Base-by-base conservation (phyloP, 2,113 vertebrate species). In the Poecilia latipinna region DNA sequence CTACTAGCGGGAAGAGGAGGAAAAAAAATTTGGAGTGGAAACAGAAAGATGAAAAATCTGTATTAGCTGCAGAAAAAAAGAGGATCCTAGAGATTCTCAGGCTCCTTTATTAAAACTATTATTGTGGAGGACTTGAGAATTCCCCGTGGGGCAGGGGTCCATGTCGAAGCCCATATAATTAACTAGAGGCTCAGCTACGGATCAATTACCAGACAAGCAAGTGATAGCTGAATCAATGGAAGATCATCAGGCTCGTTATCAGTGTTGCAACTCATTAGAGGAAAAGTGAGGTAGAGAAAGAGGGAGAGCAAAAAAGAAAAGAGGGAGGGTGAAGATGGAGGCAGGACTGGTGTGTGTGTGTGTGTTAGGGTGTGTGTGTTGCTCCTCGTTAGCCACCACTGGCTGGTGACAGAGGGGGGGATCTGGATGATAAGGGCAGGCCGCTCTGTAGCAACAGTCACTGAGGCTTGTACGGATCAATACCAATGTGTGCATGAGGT, bases 171-270 rank as follows among this genome's bases (percentile, higher is more conserved):
- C 97, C 95, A 97, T 97, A 98, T 99, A 99, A 99, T 99, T 99
- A 99, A 99, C 98, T 98, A 97, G 96, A 97, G 96, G 96, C 97
- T 97, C 97, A 97, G 97, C 97, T 98, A 98, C 96, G 97, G 97
- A 98, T 99, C 98, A 99, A 99, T 99, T 99, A 98, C 97, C 97
- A 99, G 97, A 99, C 98, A 99, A 98, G 97, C 97, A 98, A 98
- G 97, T 98, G 97, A 99, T 99, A 97, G 97, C 96, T 96, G 96
- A 98, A 99, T 99, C 97, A 98, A 99, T 99, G 97, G 96, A 97
- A 99, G 97, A 99, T 99, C 97, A 99, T 99, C 98, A 99, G 97
- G 95, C 96, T 99, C 97, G 97, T 99, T 99, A 99, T 98, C 97
- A 98, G 97, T 98, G 97, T 98, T 98, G 97, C 97, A 99, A 98